Conservation (phyloP, 1,140 invertebrate genomes). For the Psix sp. region DNA sequence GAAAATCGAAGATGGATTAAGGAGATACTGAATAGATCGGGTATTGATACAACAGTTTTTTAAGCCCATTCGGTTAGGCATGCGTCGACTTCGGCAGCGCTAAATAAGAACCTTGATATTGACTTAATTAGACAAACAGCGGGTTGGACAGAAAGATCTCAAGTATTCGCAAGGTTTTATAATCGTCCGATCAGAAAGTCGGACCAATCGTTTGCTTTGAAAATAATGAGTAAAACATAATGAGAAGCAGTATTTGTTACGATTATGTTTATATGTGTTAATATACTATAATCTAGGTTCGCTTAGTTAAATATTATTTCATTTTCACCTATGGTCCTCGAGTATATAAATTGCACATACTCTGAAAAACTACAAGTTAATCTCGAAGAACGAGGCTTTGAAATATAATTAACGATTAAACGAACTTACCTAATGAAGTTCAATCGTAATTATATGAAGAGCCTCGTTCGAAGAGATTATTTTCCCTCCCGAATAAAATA, state of each 20-base stretch:
- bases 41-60: neutral
- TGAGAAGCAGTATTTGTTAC: neutral
- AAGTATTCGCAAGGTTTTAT: slow-evolving; percentile 12
- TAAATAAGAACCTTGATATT: neutral
- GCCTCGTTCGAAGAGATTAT: too few relatives aligned
- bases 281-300: too few relatives aligned
- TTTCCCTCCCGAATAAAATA: too few relatives aligned
- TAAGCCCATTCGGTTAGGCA: slow-evolving; percentile 2
- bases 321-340: too few relatives aligned
- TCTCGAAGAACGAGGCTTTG: neutral
- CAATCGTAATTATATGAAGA: too few relatives aligned
- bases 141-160: neutral
- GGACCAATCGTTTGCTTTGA: neutral
- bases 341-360: slow-evolving; percentile 1
- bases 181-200: neutral
- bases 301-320: too few relatives aligned
- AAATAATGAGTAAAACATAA: neutral
- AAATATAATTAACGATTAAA: too few relatives aligned
- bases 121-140: neutral
- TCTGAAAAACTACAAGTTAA: slow-evolving; percentile 16
- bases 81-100: slow-evolving; percentile 2
- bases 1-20: slow-evolving; percentile 12
- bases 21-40: neutral
- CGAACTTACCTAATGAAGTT: too few relatives aligned
- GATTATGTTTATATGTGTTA: too few relatives aligned